A percentile compares a stretch with the other conserved stretches of the same genome.
These are phyloP conservation scores for Phocides pigmalion DNA, from an alignment of 1,140 invertebrate genomes.

Conservation along the genomic window DNA sequence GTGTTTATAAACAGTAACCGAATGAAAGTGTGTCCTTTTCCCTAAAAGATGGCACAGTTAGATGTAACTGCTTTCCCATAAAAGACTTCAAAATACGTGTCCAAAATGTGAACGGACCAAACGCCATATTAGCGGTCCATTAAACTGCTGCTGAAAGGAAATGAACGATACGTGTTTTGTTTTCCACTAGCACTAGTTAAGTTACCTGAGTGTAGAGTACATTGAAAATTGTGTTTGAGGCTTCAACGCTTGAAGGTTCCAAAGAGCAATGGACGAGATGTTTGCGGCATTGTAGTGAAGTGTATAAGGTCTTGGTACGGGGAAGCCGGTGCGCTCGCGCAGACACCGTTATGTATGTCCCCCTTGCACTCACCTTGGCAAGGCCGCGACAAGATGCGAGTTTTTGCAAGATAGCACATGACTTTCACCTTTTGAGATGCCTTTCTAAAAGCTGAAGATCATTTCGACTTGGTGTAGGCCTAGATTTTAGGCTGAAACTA, in stretches of 20 bases:
- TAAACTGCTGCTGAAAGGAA: slow-evolving; percentile 68
- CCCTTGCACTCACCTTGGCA: slow-evolving; percentile 81
- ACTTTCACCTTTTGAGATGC: slow-evolving; percentile 80
- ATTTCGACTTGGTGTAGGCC: slow-evolving; percentile 50
- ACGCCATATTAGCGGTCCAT: slow-evolving; percentile 63
- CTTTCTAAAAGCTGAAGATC: slow-evolving; percentile 75
- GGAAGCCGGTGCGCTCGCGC: slow-evolving; percentile 48
- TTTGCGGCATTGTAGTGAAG: slow-evolving; percentile 42
- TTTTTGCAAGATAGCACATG: slow-evolving; percentile 80
- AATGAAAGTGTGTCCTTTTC: slow-evolving; percentile 38
- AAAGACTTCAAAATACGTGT: slow-evolving; percentile 60
- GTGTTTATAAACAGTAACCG: slow-evolving; percentile 50
- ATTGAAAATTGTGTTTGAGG: slow-evolving; percentile 47
- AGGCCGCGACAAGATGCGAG: slow-evolving; percentile 78
- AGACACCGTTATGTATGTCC: slow-evolving; percentile 80
- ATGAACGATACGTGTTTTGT: slow-evolving; percentile 68
- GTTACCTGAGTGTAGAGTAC: slow-evolving; percentile 34
- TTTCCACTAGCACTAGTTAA: slow-evolving; percentile 48
- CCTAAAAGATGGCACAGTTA: slow-evolving; percentile 58
- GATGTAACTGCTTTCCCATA: slow-evolving; percentile 59
- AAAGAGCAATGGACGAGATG: slow-evolving; percentile 40
- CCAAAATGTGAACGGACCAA: slow-evolving; percentile 59
- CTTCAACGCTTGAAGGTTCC: not conserved
- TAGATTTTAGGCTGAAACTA: slow-evolving; percentile 33
- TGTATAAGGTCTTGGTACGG: slow-evolving; percentile 39